Conservation (phyloP, 1,140 invertebrate species). For the Anagrus nilaparvatae region DNA sequence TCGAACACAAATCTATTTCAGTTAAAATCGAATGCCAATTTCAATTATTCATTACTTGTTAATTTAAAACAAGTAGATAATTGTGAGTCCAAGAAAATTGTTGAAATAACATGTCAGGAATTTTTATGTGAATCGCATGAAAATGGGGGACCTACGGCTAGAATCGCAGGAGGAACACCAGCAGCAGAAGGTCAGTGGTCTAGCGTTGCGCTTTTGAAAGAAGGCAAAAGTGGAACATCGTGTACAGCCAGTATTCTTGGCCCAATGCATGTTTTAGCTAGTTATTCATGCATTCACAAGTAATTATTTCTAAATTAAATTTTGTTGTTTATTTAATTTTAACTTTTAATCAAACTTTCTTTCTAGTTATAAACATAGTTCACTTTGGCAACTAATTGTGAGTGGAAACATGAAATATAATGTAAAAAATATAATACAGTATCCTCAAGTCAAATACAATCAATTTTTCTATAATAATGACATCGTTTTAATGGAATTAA, state of each 20-base stretch:
- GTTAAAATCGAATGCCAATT: slow-evolving; percentile 32
- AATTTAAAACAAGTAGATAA: slow-evolving; percentile 36
- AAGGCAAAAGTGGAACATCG: slow-evolving; percentile 41
- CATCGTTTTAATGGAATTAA: slow-evolving; percentile 45
- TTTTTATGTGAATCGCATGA: slow-evolving; percentile 44
- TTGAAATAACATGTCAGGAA: slow-evolving; percentile 48
- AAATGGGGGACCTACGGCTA: slow-evolving; percentile 33
- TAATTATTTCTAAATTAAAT: slow-evolving; percentile 22
- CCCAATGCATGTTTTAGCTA: slow-evolving; percentile 47
- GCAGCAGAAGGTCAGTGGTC: slow-evolving; percentile 46
- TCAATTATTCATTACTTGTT: slow-evolving; percentile 29
- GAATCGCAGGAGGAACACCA: slow-evolving; percentile 42
- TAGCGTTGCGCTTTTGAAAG: slow-evolving; percentile 45
- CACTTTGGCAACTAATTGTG: slow-evolving; percentile 37
- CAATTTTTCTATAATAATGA: slow-evolving; percentile 51
- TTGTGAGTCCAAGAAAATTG: slow-evolving; percentile 39
- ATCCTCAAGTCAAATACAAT: slow-evolving; percentile 52
- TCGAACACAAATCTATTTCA: slow-evolving; percentile 25
- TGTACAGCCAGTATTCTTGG: slow-evolving; percentile 51
- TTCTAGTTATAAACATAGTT: slow-evolving; percentile 34
- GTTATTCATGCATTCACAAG: slow-evolving; percentile 48
- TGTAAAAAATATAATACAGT: slow-evolving; percentile 43
- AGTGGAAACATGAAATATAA: slow-evolving; percentile 34
- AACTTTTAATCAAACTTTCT: background rate
- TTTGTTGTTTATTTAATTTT: background rate